Evolutionary conservation across 2,113 vertebrate species (phyloP).

Genomic region (Misgurnus anguillicaudatus): DNA sequence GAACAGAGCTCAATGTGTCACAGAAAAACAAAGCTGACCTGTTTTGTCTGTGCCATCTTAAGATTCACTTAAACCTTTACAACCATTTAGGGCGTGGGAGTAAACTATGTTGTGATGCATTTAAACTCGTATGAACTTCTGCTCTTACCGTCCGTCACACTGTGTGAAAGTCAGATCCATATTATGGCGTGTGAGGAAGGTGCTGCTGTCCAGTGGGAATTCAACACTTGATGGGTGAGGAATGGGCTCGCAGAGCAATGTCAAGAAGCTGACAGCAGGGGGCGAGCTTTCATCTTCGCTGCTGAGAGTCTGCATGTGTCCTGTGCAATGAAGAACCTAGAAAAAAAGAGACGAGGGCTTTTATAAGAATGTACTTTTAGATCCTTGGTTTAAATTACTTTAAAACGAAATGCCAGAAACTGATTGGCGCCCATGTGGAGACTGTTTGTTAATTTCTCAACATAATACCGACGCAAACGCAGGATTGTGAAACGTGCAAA

Average conservation of each 20-base stretch:
- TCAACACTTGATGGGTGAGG: constrained; percentile 84
- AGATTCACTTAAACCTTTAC: background rate
- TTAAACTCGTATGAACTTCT: background rate
- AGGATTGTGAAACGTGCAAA: constrained; percentile 3
- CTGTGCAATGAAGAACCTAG: constrained; percentile 85
- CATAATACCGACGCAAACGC: background rate
- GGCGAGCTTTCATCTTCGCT: constrained; percentile 40
- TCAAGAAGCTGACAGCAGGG: constrained; percentile 71
- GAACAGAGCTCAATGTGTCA: background rate
- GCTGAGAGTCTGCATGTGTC: constrained; percentile 71
- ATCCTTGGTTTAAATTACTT: no score
- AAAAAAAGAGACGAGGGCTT: background rate
- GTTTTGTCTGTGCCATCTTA: background rate
- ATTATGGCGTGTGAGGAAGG: constrained; percentile 85
- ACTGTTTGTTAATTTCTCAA: constrained; percentile 2
- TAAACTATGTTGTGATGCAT: background rate
- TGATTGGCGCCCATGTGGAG: background rate
- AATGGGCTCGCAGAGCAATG: constrained; percentile 85
- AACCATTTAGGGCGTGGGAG: background rate
- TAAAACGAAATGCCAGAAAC: background rate
- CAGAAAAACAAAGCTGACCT: constrained; percentile 26
- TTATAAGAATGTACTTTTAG: background rate
- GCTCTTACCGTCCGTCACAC: constrained; percentile 79
- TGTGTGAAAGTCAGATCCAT: constrained; percentile 87
- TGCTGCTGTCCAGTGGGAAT: constrained; percentile 77